Conservation (phyloP, 37 sponge, comb jelly and placozoan species). For the Aphrocallistes beatrix region DNA sequence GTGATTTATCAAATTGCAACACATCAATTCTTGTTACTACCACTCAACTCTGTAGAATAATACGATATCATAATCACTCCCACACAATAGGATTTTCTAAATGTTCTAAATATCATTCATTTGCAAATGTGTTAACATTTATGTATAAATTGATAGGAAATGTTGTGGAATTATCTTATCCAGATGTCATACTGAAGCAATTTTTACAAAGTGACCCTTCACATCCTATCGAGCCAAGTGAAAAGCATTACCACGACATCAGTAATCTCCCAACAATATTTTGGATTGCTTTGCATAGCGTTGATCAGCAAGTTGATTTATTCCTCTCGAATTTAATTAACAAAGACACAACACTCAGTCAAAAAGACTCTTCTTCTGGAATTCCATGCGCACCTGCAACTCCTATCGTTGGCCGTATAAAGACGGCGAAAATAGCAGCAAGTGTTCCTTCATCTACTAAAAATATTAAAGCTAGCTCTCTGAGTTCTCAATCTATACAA, state of each 20-base stretch:
- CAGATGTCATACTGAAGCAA: constrained; percentile 22
- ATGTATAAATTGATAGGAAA: constrained; percentile 27
- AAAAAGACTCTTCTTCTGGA: neutral
- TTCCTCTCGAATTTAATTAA: neutral
- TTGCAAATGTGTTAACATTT: neutral
- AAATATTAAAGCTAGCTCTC: neutral
- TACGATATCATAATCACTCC: too few species aligned
- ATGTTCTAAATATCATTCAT: too few species aligned
- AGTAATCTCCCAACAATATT: neutral
- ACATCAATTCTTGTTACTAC: too few species aligned
- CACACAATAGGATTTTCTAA: too few species aligned
- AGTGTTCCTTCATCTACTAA: neutral
- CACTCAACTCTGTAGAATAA: too few species aligned
- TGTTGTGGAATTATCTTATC: constrained; percentile 58
- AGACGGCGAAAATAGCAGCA: neutral
- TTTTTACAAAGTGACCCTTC: too few species aligned
- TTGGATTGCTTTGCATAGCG: constrained; percentile 8
- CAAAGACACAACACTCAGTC: neutral
- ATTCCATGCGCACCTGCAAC: neutral
- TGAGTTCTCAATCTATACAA: neutral
- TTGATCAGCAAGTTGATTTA: neutral
- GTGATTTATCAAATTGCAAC: too few species aligned
- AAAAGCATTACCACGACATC: neutral
- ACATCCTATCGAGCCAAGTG: neutral
- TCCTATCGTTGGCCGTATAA: neutral